Percentiles rank a stretch among this genome's conserved stretches.
Evolutionary conservation across 1,140 invertebrate genomes (phyloP).

Genomic region (Centruroides sculpturatus): DNA sequence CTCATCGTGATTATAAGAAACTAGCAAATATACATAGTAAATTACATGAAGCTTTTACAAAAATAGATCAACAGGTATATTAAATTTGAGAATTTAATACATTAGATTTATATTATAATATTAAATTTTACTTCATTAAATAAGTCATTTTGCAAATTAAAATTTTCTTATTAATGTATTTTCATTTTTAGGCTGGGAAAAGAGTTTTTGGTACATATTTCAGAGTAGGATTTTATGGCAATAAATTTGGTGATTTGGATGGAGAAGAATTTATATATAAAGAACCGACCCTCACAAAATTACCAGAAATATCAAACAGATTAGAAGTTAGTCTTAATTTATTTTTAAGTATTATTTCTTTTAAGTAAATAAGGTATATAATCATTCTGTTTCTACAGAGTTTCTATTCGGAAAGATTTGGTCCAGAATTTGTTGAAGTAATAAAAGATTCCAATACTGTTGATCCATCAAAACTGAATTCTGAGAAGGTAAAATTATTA

Average conservation of each 20-base stretch:
- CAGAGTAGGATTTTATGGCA: slow-evolving; percentile 89
- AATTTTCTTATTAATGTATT: too few species aligned
- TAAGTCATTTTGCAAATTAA: too few species aligned
- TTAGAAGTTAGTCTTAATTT: slow-evolving; percentile 48
- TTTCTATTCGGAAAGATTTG: slow-evolving; percentile 87
- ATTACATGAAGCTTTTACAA: slow-evolving; percentile 36
- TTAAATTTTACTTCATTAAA: too few species aligned
- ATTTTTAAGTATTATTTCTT: too few species aligned
- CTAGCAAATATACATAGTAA: slow-evolving; percentile 76
- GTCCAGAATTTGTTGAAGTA: slow-evolving; percentile 71
- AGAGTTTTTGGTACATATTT: slow-evolving; percentile 94
- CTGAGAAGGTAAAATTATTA: slow-evolving; percentile 45
- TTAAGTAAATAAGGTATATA: too few species aligned
- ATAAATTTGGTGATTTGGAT: slow-evolving; percentile 84
- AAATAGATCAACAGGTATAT: slow-evolving; percentile 33
- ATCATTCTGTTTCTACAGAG: slow-evolving; percentile 38
- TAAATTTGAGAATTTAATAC: not conserved
- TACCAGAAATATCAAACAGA: slow-evolving; percentile 89
- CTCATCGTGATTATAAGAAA: slow-evolving; percentile 82
- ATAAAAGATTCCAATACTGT: slow-evolving; percentile 94
- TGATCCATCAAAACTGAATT: slow-evolving; percentile 53
- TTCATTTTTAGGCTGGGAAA: slow-evolving; percentile 54
- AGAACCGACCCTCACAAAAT: slow-evolving; percentile 87
- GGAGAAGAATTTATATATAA: slow-evolving; percentile 94
- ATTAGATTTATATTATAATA: too few species aligned